Conservation (phyloP, 2,888 invertebrate species). For the Ophioninae sp. region DNA sequence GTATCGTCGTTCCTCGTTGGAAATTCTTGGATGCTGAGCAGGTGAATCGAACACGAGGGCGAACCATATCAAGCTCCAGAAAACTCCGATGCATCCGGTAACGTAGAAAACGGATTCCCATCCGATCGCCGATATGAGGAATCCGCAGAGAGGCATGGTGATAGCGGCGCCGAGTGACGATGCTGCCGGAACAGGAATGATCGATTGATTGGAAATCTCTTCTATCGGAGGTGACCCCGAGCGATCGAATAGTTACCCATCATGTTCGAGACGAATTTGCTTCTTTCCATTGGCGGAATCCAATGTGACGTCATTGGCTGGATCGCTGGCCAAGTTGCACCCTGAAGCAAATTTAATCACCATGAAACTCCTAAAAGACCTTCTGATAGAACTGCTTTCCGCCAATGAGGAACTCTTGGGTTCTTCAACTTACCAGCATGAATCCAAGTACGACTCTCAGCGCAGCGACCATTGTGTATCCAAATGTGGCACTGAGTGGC, state of each 20-base stretch:
- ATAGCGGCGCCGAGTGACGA: constrained; percentile 95
- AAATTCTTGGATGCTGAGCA: constrained; percentile 91
- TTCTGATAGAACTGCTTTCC: not conserved
- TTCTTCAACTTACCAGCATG: constrained; percentile 83
- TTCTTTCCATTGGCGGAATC: constrained; percentile 96
- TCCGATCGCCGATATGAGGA: constrained; percentile 89
- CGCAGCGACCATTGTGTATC: constrained; percentile 87
- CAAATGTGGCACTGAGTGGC: constrained; percentile 88
- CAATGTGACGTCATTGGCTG: constrained; percentile 96
- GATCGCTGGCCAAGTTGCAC: constrained; percentile 96
- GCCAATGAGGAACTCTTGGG: not conserved
- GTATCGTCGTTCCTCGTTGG: constrained; percentile 86
- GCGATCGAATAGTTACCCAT: constrained; percentile 86
- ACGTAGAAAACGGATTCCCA: constrained; percentile 96
- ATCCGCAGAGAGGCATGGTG: constrained; percentile 93
- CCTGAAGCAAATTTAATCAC: constrained; percentile 79
- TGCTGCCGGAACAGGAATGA: constrained; percentile 82
- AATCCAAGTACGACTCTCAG: constrained; percentile 89
- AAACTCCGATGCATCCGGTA: constrained; percentile 87
- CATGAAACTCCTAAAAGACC: not conserved
- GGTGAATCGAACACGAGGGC: constrained; percentile 91
- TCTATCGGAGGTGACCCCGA: not conserved
- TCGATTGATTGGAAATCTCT: not conserved
- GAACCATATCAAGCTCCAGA: constrained; percentile 93
- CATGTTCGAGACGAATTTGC: constrained; percentile 96